phyloP scores from a whole-genome alignment of 1,140 invertebrate species.

The Drosophila willistoni region DNA sequence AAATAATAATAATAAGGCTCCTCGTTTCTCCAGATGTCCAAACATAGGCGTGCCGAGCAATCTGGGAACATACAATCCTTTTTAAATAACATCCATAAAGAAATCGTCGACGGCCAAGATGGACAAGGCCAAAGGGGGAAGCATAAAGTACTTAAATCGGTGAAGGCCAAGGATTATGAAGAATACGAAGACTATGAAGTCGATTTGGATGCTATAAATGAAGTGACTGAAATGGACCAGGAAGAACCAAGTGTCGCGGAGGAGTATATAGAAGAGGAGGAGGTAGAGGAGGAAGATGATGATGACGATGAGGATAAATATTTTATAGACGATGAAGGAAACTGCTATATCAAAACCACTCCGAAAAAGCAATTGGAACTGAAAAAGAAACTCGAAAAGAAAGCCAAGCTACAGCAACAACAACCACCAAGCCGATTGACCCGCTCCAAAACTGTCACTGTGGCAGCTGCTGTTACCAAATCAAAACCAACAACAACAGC shows the following conservation, averaged over 20 bases:
- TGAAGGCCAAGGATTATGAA: constrained; percentile 13
- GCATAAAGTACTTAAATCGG: constrained; percentile 37
- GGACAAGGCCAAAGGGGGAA: constrained; percentile 42
- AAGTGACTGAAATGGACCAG: not conserved
- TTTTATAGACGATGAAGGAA: constrained; percentile 84
- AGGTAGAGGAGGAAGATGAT: constrained; percentile 59
- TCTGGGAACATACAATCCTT: constrained; percentile 87
- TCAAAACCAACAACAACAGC: not conserved
- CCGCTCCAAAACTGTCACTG: not conserved
- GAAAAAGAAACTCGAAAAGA: constrained; percentile 42
- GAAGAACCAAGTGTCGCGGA: constrained; percentile 62
- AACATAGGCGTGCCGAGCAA: constrained; percentile 26
- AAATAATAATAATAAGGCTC: not conserved
- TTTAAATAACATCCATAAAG: constrained; percentile 92
- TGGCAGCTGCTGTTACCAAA: not conserved
- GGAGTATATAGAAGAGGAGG: not conserved
- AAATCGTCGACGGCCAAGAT: constrained; percentile 86
- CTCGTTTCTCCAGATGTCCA: constrained; percentile 32
- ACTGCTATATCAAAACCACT: constrained; percentile 66
- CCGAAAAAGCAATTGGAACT: constrained; percentile 52
- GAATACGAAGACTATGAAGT: constrained; percentile 22
- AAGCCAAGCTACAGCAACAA: constrained; percentile 9
- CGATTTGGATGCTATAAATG: constrained; percentile 5
- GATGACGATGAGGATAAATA: constrained; percentile 83
- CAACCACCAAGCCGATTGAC: constrained; percentile 1